phyloP scores from a whole-genome alignment of 2,113 vertebrate genomes.

The Uropsilus gracilis region DNA sequence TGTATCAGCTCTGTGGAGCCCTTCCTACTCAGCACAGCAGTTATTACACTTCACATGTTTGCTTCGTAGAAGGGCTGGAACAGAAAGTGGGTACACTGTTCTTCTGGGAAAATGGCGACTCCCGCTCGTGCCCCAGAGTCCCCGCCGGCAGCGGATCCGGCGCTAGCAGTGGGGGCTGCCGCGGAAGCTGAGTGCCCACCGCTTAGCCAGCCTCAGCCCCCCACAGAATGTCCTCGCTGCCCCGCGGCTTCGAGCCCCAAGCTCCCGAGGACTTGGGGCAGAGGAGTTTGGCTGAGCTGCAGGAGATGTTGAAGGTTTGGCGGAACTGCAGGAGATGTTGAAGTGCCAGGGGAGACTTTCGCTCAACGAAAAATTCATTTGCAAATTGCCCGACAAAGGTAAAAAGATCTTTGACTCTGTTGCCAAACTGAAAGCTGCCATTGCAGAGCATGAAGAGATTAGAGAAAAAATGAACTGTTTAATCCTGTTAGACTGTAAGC shows the following conservation, averaged over 20 bases:
- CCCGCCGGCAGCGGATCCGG: not conserved
- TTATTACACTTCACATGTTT: not conserved
- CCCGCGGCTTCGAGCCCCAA: slow-evolving; percentile 81
- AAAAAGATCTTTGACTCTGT: slow-evolving; percentile 90
- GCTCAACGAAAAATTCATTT: slow-evolving; percentile 90
- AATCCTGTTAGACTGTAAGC: slow-evolving; percentile 86
- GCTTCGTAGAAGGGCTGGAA: not conserved
- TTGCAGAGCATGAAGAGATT: slow-evolving; percentile 85
- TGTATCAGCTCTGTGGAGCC: not conserved
- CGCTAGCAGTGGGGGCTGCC: not conserved
- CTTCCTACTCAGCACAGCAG: not conserved
- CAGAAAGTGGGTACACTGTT: not conserved
- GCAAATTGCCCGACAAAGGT: slow-evolving; percentile 94
- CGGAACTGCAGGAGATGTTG: slow-evolving; percentile 91
- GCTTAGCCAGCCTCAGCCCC: slow-evolving; percentile 35
- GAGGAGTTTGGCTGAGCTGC: slow-evolving; percentile 85
- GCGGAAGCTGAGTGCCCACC: not conserved
- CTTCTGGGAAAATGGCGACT: slow-evolving; percentile 86
- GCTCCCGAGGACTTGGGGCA: slow-evolving; percentile 81
- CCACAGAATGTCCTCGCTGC: slow-evolving; percentile 67
- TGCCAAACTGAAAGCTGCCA: slow-evolving; percentile 87
- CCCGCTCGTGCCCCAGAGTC: slow-evolving; percentile 28
- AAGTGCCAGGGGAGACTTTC: slow-evolving; percentile 92
- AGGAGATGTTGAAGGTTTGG: no score
- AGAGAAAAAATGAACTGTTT: slow-evolving; percentile 83